Conservation (phyloP, 2,797 vertebrate genomes). For the Enoplosus armatus region DNA sequence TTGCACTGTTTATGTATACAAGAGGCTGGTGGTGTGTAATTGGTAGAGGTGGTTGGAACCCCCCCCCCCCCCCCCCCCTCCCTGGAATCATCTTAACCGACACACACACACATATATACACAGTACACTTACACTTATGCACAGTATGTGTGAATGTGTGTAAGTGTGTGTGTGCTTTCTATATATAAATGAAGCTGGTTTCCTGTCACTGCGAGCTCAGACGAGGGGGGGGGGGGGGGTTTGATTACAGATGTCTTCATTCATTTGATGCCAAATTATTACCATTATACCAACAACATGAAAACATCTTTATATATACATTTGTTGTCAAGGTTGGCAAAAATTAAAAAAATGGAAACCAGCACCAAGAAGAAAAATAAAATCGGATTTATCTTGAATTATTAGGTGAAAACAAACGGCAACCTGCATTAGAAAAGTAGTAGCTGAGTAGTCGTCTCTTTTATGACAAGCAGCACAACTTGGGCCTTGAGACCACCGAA, state of each 20-base stretch:
- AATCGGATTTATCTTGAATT: background rate
- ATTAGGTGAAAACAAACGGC: background rate
- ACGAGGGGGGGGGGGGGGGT: background rate
- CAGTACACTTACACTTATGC: slow-evolving; percentile 11
- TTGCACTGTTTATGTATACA: slow-evolving; percentile 64
- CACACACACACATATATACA: slow-evolving; percentile 25
- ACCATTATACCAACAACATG: background rate
- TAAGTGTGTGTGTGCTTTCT: background rate
- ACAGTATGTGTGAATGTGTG: background rate
- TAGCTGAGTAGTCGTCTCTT: no score
- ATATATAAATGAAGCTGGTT: slow-evolving; percentile 13
- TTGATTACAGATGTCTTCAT: background rate
- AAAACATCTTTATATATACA: no score
- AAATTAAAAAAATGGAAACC: background rate
- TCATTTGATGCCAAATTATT: background rate
- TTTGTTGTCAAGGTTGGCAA: background rate
- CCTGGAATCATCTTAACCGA: slow-evolving; percentile 62
- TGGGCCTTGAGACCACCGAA: no score
- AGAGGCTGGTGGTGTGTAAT: slow-evolving; percentile 65
- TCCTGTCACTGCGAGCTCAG: slow-evolving; percentile 1
- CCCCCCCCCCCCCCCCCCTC: slow-evolving; percentile 47
- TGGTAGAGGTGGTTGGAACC: slow-evolving; percentile 63
- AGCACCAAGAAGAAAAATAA: background rate
- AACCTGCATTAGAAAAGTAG: background rate
- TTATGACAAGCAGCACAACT: no score